phyloP scores from a whole-genome alignment of 2,797 vertebrate genomes.

The Dryobates pubescens region DNA sequence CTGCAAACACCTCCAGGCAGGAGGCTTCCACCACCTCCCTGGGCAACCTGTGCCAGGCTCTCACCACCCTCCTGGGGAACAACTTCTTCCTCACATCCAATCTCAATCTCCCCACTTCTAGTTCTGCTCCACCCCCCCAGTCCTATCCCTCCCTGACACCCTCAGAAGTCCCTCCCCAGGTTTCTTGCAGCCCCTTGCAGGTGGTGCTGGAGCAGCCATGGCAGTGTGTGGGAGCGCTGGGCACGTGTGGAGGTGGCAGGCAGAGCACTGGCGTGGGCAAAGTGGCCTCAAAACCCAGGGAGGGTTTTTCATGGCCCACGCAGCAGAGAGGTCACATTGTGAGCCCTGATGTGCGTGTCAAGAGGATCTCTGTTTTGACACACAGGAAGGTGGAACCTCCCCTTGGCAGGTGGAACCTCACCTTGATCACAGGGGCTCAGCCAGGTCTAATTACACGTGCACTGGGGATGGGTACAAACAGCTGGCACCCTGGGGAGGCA shows the following conservation, averaged over 20 bases:
- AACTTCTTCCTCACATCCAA: no score
- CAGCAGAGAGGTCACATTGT: accelerated
- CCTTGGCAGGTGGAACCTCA: not conserved
- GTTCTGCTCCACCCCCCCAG: no score
- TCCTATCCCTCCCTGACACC: no score
- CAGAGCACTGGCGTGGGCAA: not conserved
- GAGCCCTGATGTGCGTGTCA: not conserved
- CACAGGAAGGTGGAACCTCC: not conserved
- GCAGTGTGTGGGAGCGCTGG: not conserved
- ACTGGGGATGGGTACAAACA: not conserved
- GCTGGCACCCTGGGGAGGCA: not conserved
- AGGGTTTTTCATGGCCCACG: accelerated
- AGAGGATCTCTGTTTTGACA: not conserved
- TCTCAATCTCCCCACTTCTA: no score
- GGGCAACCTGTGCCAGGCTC: no score
- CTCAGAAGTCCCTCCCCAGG: no score
- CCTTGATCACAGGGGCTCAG: not conserved
- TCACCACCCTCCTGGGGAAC: no score
- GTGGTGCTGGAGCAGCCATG: accelerated
- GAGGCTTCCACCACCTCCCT: no score
- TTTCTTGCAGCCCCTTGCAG: no score
- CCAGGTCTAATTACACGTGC: not conserved
- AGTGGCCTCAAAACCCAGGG: not conserved
- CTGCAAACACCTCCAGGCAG: no score
- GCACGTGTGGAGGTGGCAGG: accelerated